These are phyloP conservation scores for Umimayanthus kanabou DNA, from an alignment of 92 coral and sea anemone genomes.

Conservation along the genomic window DNA sequence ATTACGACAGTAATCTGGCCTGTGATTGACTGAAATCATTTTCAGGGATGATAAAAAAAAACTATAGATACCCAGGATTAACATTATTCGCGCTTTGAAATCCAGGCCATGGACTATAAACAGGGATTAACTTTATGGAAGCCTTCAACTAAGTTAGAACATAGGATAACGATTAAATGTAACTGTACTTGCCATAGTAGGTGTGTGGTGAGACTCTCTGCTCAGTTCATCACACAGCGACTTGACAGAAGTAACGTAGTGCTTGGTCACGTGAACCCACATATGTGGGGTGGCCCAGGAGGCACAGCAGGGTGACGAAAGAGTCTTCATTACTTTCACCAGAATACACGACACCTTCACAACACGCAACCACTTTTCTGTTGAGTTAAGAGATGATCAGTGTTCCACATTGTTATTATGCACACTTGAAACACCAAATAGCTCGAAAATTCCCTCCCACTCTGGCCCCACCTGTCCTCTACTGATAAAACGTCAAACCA, in stretches of 20 bases:
- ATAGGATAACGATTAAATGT: neutral
- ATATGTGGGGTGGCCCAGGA: slow-evolving; percentile 66
- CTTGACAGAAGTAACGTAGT: slow-evolving; percentile 65
- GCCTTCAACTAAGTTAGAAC: neutral
- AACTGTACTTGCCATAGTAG: slow-evolving; percentile 24
- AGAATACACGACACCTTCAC: slow-evolving; percentile 54
- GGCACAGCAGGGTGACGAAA: slow-evolving; percentile 46
- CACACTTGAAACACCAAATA: neutral
- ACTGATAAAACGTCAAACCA: too few relatives aligned
- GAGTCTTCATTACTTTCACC: slow-evolving; percentile 45
- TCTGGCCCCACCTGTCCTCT: too few relatives aligned
- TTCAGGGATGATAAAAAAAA: too few relatives aligned
- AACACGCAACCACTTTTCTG: neutral
- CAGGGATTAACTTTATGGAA: neutral
- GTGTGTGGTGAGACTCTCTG: neutral
- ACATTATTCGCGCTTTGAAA: too few relatives aligned
- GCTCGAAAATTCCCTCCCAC: too few relatives aligned
- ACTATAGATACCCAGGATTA: too few relatives aligned
- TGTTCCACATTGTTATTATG: neutral
- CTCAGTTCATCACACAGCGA: slow-evolving; percentile 44
- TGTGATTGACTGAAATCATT: too few relatives aligned
- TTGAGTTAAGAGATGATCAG: neutral
- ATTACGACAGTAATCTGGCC: too few relatives aligned
- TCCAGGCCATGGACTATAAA: neutral
- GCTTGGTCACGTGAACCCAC: slow-evolving; percentile 69